Evolutionary conservation across 2,888 invertebrate genomes (phyloP), one percentile per base, ranked within the genome.

Genomic region (Phasia obesa): DNA sequence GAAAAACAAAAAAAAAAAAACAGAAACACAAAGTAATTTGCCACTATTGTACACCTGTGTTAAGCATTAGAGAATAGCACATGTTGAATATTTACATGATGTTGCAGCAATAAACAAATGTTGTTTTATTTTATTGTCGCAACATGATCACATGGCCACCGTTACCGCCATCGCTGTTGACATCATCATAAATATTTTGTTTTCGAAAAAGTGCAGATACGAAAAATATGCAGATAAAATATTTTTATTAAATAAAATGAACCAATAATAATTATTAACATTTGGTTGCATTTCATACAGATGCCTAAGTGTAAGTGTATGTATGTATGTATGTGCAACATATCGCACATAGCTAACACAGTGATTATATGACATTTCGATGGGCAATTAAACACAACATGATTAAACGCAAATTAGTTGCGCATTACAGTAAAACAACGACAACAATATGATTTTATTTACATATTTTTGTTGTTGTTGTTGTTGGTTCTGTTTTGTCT

Each of bases 371-470:
- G 83, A 76, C 83, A 83, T 79, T 83, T 83, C 75, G 60, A 83
- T 79, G 75, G 83, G 75, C 75, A 83, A 83, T 83, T 83, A 83
- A 83, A 78, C 69, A 78, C 78, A 83, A 83, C 83, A 83, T 76
- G 79, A 83, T 83, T 83, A 83, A 79, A 83, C 67, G 79, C 79
- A 83, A 83, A 83, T 83, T 83, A 83, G 83, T 83, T 79, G 75
- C 60, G 75, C 53, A 79, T 79, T 73, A 80, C 60, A 60, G 38
- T 35, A 53, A 17, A 73, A 55, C 27, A n/a, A n/a, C 60, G 60
- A 69, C 67, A 69, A 55, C 55, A 71, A 59, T 79, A 55, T 80
- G 67, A 73, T 60, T 55, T 44, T n/a, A 7, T 27, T 25, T 19
- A 2, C 15, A 17, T 17, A 13, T 49, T 64, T 71, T 19, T 31